Percentiles rank a stretch among this genome's conserved stretches.
phyloP scores from a whole-genome alignment of 2,888 invertebrate genomes.

The Dynastes tityus region DNA sequence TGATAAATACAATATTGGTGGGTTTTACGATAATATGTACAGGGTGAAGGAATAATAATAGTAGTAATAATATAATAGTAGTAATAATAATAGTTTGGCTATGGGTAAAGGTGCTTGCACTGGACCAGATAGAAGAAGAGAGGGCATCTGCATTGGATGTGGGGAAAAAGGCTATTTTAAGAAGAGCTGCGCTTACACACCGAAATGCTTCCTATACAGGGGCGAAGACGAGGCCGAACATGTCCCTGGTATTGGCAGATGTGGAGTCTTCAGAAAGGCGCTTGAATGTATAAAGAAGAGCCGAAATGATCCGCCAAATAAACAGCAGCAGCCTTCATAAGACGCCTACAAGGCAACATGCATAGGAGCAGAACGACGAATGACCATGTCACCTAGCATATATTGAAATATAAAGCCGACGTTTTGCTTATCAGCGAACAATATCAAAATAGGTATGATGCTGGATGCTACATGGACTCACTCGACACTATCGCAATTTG shows the following conservation, averaged over 20 bases:
- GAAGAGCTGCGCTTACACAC: background rate
- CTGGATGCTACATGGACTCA: too few species aligned
- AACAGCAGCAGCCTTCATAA: background rate
- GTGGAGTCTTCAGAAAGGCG: background rate
- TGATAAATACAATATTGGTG: background rate
- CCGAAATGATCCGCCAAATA: background rate
- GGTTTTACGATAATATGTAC: background rate
- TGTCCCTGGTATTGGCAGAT: background rate
- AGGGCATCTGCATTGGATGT: conserved; percentile 4
- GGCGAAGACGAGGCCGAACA: background rate
- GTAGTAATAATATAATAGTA: too few species aligned
- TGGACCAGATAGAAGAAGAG: background rate
- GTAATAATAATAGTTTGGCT: background rate
- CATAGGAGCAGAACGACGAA: conserved; percentile 11
- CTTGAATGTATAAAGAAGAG: background rate
- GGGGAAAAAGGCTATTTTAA: conserved; percentile 12
- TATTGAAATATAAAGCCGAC: background rate
- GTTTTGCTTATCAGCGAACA: conserved; percentile 32
- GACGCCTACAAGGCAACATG: conserved; percentile 13
- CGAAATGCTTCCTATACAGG: conserved; percentile 26
- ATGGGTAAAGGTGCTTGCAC: background rate
- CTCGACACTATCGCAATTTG: too few species aligned
- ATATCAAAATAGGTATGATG: conserved; percentile 1
- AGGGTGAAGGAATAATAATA: too few species aligned
- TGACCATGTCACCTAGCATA: conserved; percentile 4